Base-by-base conservation (phyloP, 2,888 invertebrate species). In the Crossocerus cetratus region DNA sequence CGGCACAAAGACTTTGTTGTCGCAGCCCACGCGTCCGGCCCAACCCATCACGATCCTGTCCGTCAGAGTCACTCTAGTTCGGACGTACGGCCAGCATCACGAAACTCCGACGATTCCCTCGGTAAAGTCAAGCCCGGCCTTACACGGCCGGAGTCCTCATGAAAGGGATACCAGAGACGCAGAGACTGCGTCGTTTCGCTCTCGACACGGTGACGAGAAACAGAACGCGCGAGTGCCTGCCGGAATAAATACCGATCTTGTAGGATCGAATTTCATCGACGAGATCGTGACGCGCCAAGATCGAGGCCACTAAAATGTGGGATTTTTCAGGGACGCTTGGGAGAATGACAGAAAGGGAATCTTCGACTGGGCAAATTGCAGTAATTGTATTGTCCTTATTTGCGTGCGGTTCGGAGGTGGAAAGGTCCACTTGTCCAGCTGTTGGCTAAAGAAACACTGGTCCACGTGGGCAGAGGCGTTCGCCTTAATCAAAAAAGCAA, bases 401-500 rank as follows among this genome's bases (percentile, higher is more conserved):
- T 49, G 16, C 1, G 8, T 20, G 18, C 22, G 49, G n/a, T n/a
- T 14, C n/a, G 20, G 8, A 20, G 49, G 8, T n/a, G 45, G 43
- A 22, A 44, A 23, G 23, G 43, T 44, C 44, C 57, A 56, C 16
- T 60, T 54, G 57, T 56, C 61, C 43, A 49, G 63, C 70, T 82
- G 82, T 85, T 85, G 77, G 83, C 81, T 81, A 77, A 83, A 82
- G 83, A 81, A 79, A 85, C 78, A 83, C 86, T 76, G 64, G 61
- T 83, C 83, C 85, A 83, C 84, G 83, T 83, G 84, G 81, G 61
- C 83, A 53, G 65, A 32, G 54, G 32, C 32, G 72, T 76, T 76
- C 82, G 63, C 74, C 81, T 80, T 82, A 81, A 80, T 79, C 78
- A 59, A 83, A 78, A 82, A 76, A 80, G 77, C 75, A 82, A 84